Evolutionary conservation across 2,113 vertebrate species (phyloP), one percentile per base, ranked within the genome.

Genomic region (Atractosteus spatula): DNA sequence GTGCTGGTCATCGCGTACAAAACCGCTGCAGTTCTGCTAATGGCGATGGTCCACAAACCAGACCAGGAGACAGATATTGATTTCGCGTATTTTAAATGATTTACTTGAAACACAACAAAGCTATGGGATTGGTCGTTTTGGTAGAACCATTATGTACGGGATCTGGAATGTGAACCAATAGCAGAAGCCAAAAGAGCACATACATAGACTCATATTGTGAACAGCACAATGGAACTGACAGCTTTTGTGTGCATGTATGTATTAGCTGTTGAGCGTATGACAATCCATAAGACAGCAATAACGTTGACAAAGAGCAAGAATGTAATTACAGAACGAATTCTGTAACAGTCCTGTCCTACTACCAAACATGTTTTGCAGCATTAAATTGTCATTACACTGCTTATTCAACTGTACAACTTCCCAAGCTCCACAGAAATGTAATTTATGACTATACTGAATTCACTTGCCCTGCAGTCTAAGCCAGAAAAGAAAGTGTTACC

Each of bases 81-180:
- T 29, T 29, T 29, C 1, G 29, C 29, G 29, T 29, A 29, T 29
- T 29, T 29, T 29, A 29, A 29, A 29, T 29, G 29, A 29, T 29
- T 29, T 1, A 29, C 29, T 29, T 29, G 29, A 29, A 29, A 29
- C 29, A 29, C 29, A 29, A 29, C 29, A 29, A 29, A 29, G 29
- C 29, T 29, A 29, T 29, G 29, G 29, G 29, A 29, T 29, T 29
- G 29, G 29, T 29, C 29, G 29, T 29, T 29, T 29, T 29, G 29
- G 29, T 29, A 29, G 29, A 29, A 29, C 29, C 29, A 29, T 29
- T 29, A 29, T 29, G 29, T 29, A 29, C 29, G 2, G 29, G 29
- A 29, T 51, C 86, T 85, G 77, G 11, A 59, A 59, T 7, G 82
- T 81, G 62, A 89, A 85, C 91, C 91, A 90, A 93, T 92, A 90